Conservation (phyloP, 2,888 invertebrate genomes). For the Drosophila kuntzei region DNA sequence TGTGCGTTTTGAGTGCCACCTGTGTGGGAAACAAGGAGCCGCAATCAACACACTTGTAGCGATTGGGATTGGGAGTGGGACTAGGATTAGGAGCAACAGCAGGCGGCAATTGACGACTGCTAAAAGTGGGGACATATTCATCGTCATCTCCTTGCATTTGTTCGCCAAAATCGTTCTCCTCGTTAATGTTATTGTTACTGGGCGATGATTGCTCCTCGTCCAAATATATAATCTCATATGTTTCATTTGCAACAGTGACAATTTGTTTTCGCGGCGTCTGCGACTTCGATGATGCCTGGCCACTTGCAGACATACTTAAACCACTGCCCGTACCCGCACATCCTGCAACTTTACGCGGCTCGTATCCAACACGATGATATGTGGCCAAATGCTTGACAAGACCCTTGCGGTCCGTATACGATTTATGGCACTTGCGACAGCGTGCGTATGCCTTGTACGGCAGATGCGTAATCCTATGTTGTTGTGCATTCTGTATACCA, state of each 20-base stretch:
- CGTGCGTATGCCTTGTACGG: conserved; percentile 81
- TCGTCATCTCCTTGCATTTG: conserved; percentile 74
- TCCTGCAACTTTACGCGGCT: conserved; percentile 33
- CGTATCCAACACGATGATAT: conserved; percentile 71
- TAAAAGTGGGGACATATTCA: conserved; percentile 33
- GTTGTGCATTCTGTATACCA: conserved; percentile 83
- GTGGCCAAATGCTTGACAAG: conserved; percentile 80
- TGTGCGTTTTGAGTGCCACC: conserved; percentile 69
- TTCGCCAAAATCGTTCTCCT: conserved; percentile 74
- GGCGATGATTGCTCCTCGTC: conserved; percentile 62
- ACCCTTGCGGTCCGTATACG: conserved; percentile 82
- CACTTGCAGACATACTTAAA: neutral
- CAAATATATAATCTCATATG: conserved; percentile 80
- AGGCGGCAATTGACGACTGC: conserved; percentile 1
- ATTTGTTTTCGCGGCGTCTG: conserved; percentile 75
- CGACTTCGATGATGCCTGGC: neutral
- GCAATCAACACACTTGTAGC: conserved; percentile 78
- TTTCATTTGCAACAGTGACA: conserved; percentile 77
- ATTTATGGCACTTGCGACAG: conserved; percentile 80
- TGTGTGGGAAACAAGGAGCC: conserved; percentile 69
- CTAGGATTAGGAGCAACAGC: neutral
- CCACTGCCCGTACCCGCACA: neutral
- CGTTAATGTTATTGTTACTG: conserved; percentile 43
- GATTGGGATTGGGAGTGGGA: conserved; percentile 30
- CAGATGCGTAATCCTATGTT: conserved; percentile 81